phyloP scores from a whole-genome alignment of 2,888 invertebrate species.

The Mystacides longicornis region DNA sequence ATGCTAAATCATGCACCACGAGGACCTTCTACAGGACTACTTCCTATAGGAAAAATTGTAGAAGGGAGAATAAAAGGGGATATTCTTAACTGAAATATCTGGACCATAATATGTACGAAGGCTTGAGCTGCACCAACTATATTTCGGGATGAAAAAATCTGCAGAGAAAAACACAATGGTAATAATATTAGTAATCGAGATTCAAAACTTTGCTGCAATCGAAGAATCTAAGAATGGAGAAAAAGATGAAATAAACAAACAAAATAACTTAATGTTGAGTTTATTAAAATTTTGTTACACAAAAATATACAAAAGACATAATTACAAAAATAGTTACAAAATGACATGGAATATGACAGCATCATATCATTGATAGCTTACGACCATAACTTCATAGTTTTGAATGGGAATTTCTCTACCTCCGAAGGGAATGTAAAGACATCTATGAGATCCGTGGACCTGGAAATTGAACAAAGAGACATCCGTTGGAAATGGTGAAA shows the following conservation, averaged over 20 bases:
- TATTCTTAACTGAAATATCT: too few relatives aligned
- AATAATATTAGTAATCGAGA: not conserved
- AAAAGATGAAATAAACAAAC: not conserved
- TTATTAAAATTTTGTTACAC: not conserved
- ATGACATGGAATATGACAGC: not conserved
- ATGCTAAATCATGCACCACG: not conserved
- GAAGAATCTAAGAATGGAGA: not conserved
- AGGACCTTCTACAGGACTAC: not conserved
- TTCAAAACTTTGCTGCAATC: not conserved
- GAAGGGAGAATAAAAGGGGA: too few relatives aligned
- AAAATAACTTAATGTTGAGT: not conserved
- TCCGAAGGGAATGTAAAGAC: slow-evolving; percentile 39
- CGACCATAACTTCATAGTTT: slow-evolving; percentile 17
- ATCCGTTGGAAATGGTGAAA: too few relatives aligned
- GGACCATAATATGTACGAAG: too few relatives aligned
- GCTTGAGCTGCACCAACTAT: too few relatives aligned
- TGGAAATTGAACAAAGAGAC: slow-evolving; percentile 14
- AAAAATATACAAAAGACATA: not conserved
- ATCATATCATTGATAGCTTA: not conserved
- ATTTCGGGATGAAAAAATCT: too few relatives aligned
- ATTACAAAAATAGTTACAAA: not conserved
- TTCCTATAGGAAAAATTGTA: not conserved
- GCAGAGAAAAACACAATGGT: too few relatives aligned
- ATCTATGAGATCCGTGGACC: slow-evolving; percentile 18
- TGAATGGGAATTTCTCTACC: slow-evolving; percentile 41